Evolutionary conservation across 2,888 invertebrate genomes (phyloP).

Genomic region (Helleia helle): DNA sequence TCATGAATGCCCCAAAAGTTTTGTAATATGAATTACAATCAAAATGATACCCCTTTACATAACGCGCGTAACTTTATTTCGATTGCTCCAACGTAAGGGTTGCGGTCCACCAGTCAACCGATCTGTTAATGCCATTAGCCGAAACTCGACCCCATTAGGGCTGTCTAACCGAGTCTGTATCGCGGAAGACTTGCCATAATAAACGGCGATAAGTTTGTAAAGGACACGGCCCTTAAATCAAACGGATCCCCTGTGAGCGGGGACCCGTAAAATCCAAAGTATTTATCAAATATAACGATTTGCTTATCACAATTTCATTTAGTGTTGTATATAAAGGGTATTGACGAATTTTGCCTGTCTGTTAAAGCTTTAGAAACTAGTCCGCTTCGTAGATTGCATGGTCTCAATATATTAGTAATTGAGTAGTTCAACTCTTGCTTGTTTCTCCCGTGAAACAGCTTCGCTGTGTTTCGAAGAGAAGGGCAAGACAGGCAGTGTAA

Average conservation of each 20-base stretch:
- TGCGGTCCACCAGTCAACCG: conserved; percentile 9
- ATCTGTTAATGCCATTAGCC: conserved; percentile 11
- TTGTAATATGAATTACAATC: too few species aligned
- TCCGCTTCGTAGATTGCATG: too few species aligned
- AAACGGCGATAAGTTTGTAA: conserved; percentile 10
- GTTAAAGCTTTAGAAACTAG: too few species aligned
- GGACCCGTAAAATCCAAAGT: conserved; percentile 3
- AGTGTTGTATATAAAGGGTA: too few species aligned
- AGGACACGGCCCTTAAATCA: conserved; percentile 8
- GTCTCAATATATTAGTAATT: too few species aligned
- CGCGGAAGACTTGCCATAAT: conserved; percentile 9
- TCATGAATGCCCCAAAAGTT: too few species aligned
- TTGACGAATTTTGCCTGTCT: too few species aligned
- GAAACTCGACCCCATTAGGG: conserved; percentile 11
- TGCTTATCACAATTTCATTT: not conserved
- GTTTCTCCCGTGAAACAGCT: too few species aligned
- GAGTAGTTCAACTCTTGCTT: too few species aligned
- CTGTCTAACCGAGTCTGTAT: conserved; percentile 11
- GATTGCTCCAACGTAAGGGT: conserved; percentile 5
- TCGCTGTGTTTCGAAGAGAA: too few species aligned
- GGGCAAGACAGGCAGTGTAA: too few species aligned
- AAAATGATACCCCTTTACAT: too few species aligned
- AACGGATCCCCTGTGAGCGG: conserved; percentile 1
- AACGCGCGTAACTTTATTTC: conserved; percentile 1
- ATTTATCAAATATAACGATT: not conserved